These are phyloP conservation scores for Cataglyphis hispanica DNA, from an alignment of 1,140 invertebrate species.

Conservation along the genomic window DNA sequence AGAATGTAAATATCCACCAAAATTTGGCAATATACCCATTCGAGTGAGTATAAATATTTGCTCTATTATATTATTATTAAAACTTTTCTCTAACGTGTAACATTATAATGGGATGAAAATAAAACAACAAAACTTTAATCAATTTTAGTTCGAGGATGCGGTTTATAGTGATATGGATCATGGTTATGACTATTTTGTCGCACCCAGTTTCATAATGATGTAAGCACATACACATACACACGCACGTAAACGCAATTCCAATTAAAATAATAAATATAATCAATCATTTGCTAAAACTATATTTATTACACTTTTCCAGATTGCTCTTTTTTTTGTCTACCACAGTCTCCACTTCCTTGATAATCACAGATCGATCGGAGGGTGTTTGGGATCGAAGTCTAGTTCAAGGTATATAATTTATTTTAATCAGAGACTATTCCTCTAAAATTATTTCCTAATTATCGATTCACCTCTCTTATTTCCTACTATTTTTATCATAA, in stretches of 20 bases:
- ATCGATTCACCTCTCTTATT: background rate
- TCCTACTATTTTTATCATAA: background rate
- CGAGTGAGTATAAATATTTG: constrained; percentile 68
- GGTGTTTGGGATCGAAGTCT: constrained; percentile 92
- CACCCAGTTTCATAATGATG: constrained; percentile 92
- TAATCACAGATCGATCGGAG: constrained; percentile 93
- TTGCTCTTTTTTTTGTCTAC: constrained; percentile 93
- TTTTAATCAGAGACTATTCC: constrained; percentile 66
- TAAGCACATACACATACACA: constrained; percentile 83
- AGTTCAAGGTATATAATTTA: constrained; percentile 88
- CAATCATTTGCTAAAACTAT: background rate
- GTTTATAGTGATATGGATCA: constrained; percentile 88
- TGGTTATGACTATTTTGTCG: constrained; percentile 91
- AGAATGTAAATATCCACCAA: constrained; percentile 88
- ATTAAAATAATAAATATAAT: background rate
- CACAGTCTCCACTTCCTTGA: constrained; percentile 91
- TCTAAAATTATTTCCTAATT: background rate
- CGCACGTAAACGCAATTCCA: background rate
- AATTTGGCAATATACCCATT: constrained; percentile 88
- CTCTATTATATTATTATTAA: background rate
- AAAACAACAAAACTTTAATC: background rate
- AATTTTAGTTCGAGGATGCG: constrained; percentile 89
- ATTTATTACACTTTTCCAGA: constrained; percentile 84
- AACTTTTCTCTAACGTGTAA: too few species aligned
- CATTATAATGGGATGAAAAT: background rate